These are phyloP conservation scores for Notarius quadriscutis DNA, from an alignment of 2,113 vertebrate species.

Conservation along the genomic window DNA sequence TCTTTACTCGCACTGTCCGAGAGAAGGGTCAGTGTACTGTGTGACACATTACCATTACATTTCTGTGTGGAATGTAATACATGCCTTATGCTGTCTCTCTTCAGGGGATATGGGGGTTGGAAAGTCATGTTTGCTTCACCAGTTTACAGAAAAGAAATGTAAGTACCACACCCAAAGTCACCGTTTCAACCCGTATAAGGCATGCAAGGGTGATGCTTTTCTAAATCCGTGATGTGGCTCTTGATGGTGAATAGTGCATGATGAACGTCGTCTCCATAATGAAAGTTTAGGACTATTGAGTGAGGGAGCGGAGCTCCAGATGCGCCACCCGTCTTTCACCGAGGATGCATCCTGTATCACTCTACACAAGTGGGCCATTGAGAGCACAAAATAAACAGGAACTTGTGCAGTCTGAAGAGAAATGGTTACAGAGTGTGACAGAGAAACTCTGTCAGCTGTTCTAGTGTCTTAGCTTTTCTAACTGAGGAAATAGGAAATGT, in stretches of 20 bases:
- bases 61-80: slow-evolving; percentile 22
- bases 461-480: not conserved
- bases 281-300: not conserved
- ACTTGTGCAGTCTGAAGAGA: slow-evolving; percentile 16
- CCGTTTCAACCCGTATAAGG: not conserved
- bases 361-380: slow-evolving; percentile 33
- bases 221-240: not conserved
- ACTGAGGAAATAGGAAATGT: not conserved
- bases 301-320: slow-evolving; percentile 11
- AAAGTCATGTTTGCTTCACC: slow-evolving; percentile 80
- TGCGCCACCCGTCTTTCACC: slow-evolving; percentile 21
- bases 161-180: slow-evolving; percentile 58
- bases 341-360: slow-evolving; percentile 26
- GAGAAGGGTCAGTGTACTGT: not conserved
- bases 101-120: slow-evolving; percentile 79
- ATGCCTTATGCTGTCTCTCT: slow-evolving; percentile 27
- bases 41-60: not conserved
- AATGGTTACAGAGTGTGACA: not conserved
- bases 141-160: slow-evolving; percentile 83
- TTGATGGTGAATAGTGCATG: slow-evolving; percentile 30
- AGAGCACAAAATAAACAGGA: slow-evolving; percentile 35
- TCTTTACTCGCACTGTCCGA: not conserved
- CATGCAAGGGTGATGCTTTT: not conserved
- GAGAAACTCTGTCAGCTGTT: slow-evolving; percentile 22
- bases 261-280: slow-evolving; percentile 1